A percentile compares a stretch with the other conserved stretches of the same genome.
Conservation (phyloP, 2,797 vertebrate species). For the Masticophis lateralis region DNA sequence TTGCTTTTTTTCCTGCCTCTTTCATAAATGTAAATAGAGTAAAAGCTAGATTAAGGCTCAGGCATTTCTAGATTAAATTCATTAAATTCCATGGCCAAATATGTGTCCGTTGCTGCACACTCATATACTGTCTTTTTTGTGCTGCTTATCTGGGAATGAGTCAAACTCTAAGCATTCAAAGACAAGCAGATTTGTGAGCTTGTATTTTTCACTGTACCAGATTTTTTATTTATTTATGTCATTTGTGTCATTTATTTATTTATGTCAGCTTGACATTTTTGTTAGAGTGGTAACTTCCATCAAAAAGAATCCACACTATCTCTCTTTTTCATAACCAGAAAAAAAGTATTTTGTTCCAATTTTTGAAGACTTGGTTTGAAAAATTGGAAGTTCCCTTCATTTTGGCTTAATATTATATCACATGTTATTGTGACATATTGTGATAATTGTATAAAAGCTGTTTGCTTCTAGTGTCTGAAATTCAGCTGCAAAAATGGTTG, state of each 20-base stretch:
- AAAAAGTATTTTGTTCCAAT: neutral
- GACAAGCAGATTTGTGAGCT: neutral
- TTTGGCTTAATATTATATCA: neutral
- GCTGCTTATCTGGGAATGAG: constrained; percentile 38
- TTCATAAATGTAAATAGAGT: neutral
- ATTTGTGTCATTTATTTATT: neutral
- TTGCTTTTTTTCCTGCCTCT: neutral
- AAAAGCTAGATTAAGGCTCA: neutral
- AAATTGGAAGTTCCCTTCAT: neutral
- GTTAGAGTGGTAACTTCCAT: neutral
- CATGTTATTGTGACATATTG: neutral
- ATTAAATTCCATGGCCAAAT: neutral
- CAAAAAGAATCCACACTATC: neutral
- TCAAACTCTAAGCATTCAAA: neutral
- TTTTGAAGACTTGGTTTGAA: neutral
- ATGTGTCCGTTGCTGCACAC: neutral
- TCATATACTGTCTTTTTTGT: constrained; percentile 14
- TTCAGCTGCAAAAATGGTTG: neutral
- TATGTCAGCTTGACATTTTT: neutral
- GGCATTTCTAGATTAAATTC: neutral
- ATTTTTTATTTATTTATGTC: neutral
- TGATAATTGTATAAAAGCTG: neutral
- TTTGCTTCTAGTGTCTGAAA: neutral
- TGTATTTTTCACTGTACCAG: neutral
- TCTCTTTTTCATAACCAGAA: neutral